A percentile compares a stretch with the other conserved stretches of the same genome.
phyloP scores from a whole-genome alignment of 2,888 invertebrate genomes.

The Ctenicera cuprea region DNA sequence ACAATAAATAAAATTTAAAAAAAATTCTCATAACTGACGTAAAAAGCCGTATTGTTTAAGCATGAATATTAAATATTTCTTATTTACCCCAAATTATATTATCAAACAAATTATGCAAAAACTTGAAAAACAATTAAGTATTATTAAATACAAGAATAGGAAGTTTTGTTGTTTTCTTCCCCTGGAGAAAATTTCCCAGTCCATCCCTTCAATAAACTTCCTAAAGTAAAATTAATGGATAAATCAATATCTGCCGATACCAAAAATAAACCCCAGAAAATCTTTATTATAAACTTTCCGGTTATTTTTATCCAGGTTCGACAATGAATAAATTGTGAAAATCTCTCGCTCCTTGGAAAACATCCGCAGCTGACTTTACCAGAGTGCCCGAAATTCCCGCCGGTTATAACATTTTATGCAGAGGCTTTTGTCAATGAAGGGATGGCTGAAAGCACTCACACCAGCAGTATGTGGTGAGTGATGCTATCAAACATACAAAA shows the following conservation, averaged over 20 bases:
- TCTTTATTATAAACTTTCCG: constrained; percentile 8
- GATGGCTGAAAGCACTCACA: constrained; percentile 8
- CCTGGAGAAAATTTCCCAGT: too few species aligned
- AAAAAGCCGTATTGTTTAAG: too few species aligned
- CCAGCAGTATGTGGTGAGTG: constrained; percentile 14
- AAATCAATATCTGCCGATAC: constrained; percentile 12
- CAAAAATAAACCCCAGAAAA: neutral
- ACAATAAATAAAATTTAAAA: too few species aligned
- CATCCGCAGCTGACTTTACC: neutral
- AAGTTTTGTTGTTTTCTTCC: too few species aligned
- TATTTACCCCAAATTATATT: too few species aligned
- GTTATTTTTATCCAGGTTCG: constrained; percentile 14
- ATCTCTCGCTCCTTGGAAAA: constrained; percentile 2
- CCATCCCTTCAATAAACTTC: too few species aligned
- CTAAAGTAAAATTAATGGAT: neutral
- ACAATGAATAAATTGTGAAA: constrained; percentile 22
- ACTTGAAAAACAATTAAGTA: too few species aligned
- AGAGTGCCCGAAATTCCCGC: constrained; percentile 8
- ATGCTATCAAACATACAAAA: constrained; percentile 27
- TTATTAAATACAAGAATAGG: too few species aligned
- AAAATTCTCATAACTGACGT: too few species aligned
- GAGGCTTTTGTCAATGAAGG: constrained; percentile 20
- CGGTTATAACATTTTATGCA: constrained; percentile 30
- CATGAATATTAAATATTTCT: too few species aligned
- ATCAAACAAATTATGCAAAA: too few species aligned